Base-by-base conservation (phyloP, 2,797 vertebrate species). In the Arctocebus calabarensis region DNA sequence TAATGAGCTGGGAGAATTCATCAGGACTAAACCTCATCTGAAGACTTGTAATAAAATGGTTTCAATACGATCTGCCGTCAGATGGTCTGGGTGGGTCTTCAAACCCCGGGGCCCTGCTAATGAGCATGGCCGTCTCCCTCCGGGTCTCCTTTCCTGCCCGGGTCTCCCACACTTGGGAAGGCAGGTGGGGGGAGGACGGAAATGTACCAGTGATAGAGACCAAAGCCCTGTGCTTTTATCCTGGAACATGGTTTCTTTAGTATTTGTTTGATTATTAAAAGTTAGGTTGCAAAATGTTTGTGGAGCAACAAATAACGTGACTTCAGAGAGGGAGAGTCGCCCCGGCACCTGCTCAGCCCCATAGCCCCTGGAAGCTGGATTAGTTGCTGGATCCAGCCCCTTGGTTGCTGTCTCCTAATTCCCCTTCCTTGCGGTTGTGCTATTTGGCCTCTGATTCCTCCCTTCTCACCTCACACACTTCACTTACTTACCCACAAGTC, bases 11-110 rank as follows among this genome's bases (percentile, higher is more conserved):
- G 5, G 91, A 96, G 83, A 79, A 97, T 91, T 97, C 97, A 95
- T 97, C 96, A 95, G 88, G 66, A 96, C 70, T 91, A 90, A 95
- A 82, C 90, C 90, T 74, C 62, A 95, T 98, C 96, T 98, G 96
- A 97, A 97, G 95, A 84, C 96, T 97, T 97, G 97, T 97, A 97
- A 97, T 98, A 94, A 97, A 97, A 97, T 97, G 96, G 97, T 97
- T 97, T 97, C 94, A 97, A 97, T 97, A 98, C 98, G 98, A 98
- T 97, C 88, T 48, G 5, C 57, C 81, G 96, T 95, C 95, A 96
- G 90, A 97, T 96, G 94, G 96, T 84, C 93, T 96, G 84, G 62
- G 85, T 1, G 4, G 96, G 93, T 59, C 94, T 91, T 96, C 88
- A 81, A 97, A 64, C 84, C 2, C 0, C 96, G 88, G 61, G 68